Evolutionary conservation across 2,113 vertebrate genomes (phyloP).

Genomic region (Rhodinocichla rosea): DNA sequence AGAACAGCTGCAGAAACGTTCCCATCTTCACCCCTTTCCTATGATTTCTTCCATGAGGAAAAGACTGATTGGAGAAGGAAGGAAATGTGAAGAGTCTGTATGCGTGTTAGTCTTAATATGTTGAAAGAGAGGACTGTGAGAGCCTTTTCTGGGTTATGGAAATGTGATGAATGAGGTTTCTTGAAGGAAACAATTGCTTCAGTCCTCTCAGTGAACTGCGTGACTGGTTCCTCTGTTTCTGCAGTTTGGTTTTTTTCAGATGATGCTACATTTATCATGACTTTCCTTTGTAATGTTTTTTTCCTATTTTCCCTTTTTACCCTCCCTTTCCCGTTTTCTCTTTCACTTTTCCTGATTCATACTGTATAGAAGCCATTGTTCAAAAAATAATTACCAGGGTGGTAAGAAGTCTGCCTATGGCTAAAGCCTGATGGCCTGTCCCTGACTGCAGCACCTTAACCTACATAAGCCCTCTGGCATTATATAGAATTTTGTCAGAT

Average conservation of each 20-base stretch:
- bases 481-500: background rate
- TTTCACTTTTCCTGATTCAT: background rate
- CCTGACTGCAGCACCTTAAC: background rate
- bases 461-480: background rate
- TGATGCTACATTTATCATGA: background rate
- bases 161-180: constrained; percentile 2
- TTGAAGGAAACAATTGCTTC: background rate
- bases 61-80: background rate
- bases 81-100: background rate
- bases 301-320: background rate
- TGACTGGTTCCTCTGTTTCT: background rate
- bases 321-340: background rate
- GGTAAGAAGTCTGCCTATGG: background rate
- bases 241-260: background rate
- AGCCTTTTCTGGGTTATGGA: background rate
- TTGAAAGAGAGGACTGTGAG: background rate
- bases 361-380: background rate
- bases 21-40: background rate
- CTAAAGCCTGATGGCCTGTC: background rate
- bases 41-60: background rate
- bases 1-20: background rate
- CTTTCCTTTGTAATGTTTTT: background rate
- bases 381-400: background rate
- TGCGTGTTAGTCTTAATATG: background rate
- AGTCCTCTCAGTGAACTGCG: background rate